A percentile compares a stretch with the other conserved stretches of the same genome.
Conservation (phyloP, 2,797 vertebrate genomes). For the Neoniphon sammara region DNA sequence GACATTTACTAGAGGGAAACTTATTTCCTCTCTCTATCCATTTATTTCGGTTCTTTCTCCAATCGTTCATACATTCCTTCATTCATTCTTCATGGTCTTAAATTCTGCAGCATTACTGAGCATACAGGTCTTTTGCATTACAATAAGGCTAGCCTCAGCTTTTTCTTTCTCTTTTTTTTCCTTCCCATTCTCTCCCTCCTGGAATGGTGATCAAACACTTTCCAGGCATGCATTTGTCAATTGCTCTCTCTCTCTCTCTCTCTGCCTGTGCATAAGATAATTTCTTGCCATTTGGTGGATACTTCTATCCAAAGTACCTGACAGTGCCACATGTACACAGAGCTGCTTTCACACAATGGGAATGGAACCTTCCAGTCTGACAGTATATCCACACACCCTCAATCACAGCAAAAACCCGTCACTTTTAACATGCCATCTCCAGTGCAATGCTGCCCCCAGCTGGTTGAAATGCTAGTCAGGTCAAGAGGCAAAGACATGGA, state of each 20-base stretch:
- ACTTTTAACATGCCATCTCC: too few species aligned
- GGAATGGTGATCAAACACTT: slow-evolving; percentile 52
- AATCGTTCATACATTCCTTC: not conserved
- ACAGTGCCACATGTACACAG: not conserved
- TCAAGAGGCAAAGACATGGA: too few species aligned
- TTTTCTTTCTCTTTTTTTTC: not conserved
- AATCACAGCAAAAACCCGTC: too few species aligned
- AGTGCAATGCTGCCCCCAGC: too few species aligned
- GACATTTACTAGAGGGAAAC: slow-evolving; percentile 2
- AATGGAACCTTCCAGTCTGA: not conserved
- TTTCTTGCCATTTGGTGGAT: slow-evolving; percentile 17
- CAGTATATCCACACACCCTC: not conserved
- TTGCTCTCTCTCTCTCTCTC: slow-evolving; percentile 12
- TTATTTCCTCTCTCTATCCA: not conserved
- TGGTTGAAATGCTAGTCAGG: too few species aligned
- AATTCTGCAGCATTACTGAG: slow-evolving; percentile 32
- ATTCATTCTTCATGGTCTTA: not conserved
- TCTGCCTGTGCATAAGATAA: slow-evolving; percentile 25
- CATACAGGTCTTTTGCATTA: slow-evolving; percentile 57
- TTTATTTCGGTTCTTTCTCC: not conserved
- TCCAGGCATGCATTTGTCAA: slow-evolving; percentile 41
- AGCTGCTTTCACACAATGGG: not conserved
- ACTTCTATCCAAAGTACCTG: slow-evolving; percentile 35
- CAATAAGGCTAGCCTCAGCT: slow-evolving; percentile 38
- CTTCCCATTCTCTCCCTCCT: slow-evolving; percentile 15